These are phyloP conservation scores for Myotis planiceps DNA, from an alignment of 2,797 vertebrate genomes.

Conservation along the genomic window DNA sequence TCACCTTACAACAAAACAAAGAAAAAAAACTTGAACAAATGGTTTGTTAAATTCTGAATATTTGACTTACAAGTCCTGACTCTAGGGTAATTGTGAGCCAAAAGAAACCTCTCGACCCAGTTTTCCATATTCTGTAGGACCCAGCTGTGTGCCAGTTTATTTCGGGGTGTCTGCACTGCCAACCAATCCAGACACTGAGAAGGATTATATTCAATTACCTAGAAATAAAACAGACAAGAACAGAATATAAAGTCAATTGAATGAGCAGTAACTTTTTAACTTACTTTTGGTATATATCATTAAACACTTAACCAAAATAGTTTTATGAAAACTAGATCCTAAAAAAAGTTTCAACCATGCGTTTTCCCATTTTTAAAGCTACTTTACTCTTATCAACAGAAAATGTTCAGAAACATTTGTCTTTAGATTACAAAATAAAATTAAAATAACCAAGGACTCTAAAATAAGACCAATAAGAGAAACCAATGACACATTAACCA, in stretches of 20 bases:
- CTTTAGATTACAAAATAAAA: conserved; percentile 43
- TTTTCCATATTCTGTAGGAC: conserved; percentile 99
- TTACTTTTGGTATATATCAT: conserved; percentile 29
- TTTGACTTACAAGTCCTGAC: conserved; percentile 96
- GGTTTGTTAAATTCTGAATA: conserved; percentile 62
- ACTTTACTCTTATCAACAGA: background rate
- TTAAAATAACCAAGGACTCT: conserved; percentile 40
- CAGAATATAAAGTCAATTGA: background rate
- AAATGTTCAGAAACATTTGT: conserved; percentile 33
- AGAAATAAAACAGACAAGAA: conserved; percentile 56
- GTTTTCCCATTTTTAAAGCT: background rate
- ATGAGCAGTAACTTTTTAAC: conserved; percentile 18
- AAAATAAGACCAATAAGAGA: background rate
- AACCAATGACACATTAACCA: conserved; percentile 2
- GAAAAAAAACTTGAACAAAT: conserved; percentile 25
- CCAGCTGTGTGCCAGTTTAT: conserved; percentile 99
- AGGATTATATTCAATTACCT: conserved; percentile 99
- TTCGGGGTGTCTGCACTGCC: conserved; percentile 97
- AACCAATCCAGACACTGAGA: conserved; percentile 99
- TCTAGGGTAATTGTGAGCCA: conserved; percentile 98
- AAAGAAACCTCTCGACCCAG: conserved; percentile 98
- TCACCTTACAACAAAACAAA: conserved; percentile 39
- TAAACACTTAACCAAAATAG: background rate
- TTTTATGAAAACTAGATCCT: conserved; percentile 18
- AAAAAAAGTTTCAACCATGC: background rate